These are phyloP conservation scores for Glareola pratincola DNA, from an alignment of 2,113 vertebrate genomes.

Conservation along the genomic window DNA sequence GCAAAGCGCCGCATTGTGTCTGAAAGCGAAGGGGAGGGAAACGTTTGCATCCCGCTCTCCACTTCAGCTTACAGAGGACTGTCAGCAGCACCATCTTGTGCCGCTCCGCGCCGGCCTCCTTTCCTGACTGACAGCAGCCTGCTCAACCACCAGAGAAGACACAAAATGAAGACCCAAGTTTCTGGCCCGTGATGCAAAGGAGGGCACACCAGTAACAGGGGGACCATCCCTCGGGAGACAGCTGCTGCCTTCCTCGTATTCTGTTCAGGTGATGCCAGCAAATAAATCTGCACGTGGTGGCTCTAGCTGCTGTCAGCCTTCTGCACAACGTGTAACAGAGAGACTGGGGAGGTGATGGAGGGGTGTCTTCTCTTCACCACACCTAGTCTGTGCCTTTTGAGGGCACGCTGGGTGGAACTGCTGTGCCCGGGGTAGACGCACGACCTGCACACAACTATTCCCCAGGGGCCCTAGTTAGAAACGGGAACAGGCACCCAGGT, in stretches of 20 bases:
- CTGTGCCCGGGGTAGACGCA: not conserved
- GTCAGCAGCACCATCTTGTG: not conserved
- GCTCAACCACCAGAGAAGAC: fast-evolving
- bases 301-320: not conserved
- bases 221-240: not conserved
- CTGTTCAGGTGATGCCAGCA: not conserved
- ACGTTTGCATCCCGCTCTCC: not conserved
- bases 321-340: not conserved
- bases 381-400: not conserved
- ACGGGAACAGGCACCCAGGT: not conserved
- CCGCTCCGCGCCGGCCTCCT: not conserved
- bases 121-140: not conserved
- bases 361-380: not conserved
- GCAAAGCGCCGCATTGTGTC: not conserved
- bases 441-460: not conserved
- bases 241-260: not conserved
- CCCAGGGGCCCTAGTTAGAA: not conserved
- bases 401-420: not conserved
- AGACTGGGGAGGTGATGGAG: not conserved
- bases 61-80: not conserved
- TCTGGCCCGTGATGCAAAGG: not conserved
- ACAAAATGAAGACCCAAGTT: not conserved
- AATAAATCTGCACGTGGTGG: fast-evolving
- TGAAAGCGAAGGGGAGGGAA: not conserved
- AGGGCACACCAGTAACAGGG: not conserved